Base-by-base conservation (phyloP, 2,888 invertebrate species). In the Phortica okadai region DNA sequence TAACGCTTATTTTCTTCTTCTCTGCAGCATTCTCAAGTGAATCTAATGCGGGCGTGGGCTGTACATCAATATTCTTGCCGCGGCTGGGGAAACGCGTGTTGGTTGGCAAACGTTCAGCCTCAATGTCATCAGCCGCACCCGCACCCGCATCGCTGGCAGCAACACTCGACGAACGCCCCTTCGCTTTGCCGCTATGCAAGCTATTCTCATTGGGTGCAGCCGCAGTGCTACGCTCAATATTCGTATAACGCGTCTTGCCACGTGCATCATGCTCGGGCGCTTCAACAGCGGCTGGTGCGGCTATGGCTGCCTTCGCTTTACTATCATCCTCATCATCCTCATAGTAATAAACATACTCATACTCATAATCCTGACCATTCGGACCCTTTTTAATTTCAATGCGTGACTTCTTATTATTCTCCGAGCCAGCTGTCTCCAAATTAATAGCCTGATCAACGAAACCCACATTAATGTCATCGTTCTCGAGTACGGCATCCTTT, bases 331-430 rank as follows among this genome's bases (percentile, higher is more conserved):
- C 96, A 4, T 96, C 96, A 81, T 97, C 97, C 84, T 97, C 96
- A 86, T 97, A 97, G 89, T 97, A 97, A 88, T 97, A 97, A 42
- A 97, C 96, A 89, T 97, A 97, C 90, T 97, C 97, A 88, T 97
- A 97, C 90, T 97, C 97, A 88, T 97, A 97, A 88, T 97, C 97
- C 90, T 97, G 95, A 1, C 97, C 97, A 87, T 97, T 97, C 1
- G 96, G 96, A 14, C 96, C 97, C 88, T 97, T 97, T 88, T 97
- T 96, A 50, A 97, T 95, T 93, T 97, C 95, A 83, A 96, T 95
- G 78, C 95, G 92, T 0, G 95, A 95, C 82, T 95, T 94, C 79
- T 93, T 93, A 80, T 93, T 94, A 84, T 94, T 94, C 88, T 95
- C 95, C 21, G 94, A 94, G 0, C 94, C 94, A 59, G 95, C 94